A percentile compares a stretch with the other conserved stretches of the same genome.
phyloP scores from a whole-genome alignment of 2,888 invertebrate genomes.

The Alloscopus bannaensis region DNA sequence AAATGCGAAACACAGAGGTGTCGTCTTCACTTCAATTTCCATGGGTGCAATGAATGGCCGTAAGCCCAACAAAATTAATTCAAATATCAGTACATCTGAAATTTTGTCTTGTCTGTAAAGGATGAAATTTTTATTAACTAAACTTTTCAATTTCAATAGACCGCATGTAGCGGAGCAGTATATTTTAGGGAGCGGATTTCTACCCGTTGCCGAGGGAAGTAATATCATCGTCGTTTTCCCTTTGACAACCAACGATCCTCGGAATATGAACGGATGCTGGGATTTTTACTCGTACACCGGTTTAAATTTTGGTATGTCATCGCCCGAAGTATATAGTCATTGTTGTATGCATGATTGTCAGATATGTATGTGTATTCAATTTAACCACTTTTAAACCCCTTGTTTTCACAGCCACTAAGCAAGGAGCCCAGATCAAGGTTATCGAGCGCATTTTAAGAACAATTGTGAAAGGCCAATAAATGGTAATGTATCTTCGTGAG shows the following conservation, averaged over 20 bases:
- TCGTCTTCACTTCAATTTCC: constrained; percentile 69
- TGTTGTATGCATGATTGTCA: neutral
- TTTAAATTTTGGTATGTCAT: constrained; percentile 59
- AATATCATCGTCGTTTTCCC: constrained; percentile 69
- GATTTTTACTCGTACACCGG: constrained; percentile 70
- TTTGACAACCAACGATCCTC: constrained; percentile 62
- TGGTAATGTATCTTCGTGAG: neutral
- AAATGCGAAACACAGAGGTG: constrained; percentile 58
- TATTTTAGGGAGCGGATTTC: constrained; percentile 67
- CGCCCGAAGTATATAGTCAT: neutral
- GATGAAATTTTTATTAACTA: neutral
- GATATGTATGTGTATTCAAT: neutral
- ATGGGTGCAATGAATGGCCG: constrained; percentile 72
- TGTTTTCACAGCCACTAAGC: constrained; percentile 61
- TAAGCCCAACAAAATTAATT: constrained; percentile 34
- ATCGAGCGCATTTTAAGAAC: constrained; percentile 59
- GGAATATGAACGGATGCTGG: constrained; percentile 69
- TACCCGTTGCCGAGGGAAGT: constrained; percentile 67
- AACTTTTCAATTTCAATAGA: constrained; percentile 32
- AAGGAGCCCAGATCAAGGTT: constrained; percentile 67
- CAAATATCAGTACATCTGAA: neutral
- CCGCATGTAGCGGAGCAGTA: constrained; percentile 63
- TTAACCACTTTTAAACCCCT: neutral
- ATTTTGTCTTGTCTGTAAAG: too few species aligned
- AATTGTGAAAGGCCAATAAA: constrained; percentile 39